Evolutionary conservation across 2,113 vertebrate genomes (phyloP).

Genomic region (Actenoides hombroni): DNA sequence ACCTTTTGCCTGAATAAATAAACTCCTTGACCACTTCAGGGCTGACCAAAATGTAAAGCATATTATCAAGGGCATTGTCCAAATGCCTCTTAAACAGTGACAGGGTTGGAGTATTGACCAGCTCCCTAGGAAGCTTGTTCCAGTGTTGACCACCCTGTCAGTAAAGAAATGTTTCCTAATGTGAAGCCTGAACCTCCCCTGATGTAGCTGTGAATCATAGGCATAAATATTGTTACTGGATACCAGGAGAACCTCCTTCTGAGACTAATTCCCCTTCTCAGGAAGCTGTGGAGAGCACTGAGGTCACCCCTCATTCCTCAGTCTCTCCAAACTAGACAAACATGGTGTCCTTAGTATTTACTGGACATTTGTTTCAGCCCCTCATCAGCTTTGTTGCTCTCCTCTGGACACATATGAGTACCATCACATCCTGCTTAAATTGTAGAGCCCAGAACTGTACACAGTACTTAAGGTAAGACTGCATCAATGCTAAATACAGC

Average conservation of each 20-base stretch:
- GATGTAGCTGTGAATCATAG: background rate
- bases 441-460: background rate
- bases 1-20: background rate
- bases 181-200: fast-evolving
- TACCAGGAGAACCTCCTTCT: background rate
- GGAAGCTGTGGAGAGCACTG: too few species aligned
- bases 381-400: background rate
- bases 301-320: background rate
- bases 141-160: fast-evolving
- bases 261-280: background rate
- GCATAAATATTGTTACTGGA: fast-evolving
- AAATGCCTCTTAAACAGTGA: background rate
- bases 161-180: background rate
- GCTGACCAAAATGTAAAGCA: background rate
- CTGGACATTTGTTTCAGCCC: background rate
- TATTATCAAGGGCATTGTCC: background rate
- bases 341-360: background rate
- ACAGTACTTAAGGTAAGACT: background rate
- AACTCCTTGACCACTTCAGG: background rate
- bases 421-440: background rate
- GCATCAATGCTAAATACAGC: fast-evolving
- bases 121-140: background rate
- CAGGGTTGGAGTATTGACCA: fast-evolving
- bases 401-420: background rate
- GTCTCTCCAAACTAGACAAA: background rate